A percentile compares a stretch with the other conserved stretches of the same genome.
Conservation (phyloP, 2,113 vertebrate species). For the Ophiodon elongatus region DNA sequence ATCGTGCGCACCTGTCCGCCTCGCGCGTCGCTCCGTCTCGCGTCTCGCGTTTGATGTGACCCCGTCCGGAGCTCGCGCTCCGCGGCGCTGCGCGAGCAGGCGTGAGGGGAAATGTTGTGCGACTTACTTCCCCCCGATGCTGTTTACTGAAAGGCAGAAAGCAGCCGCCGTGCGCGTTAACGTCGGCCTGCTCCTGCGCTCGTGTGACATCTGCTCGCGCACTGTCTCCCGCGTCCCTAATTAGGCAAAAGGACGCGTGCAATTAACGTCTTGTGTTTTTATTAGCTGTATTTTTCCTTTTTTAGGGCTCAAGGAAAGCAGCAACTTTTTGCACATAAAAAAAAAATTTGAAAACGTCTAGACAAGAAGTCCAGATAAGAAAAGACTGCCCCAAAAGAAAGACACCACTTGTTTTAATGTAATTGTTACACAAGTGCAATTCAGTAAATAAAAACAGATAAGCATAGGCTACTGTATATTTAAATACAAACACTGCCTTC, state of each 20-base stretch:
- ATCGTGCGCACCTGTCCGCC: conserved; percentile 64
- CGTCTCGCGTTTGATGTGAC: not conserved
- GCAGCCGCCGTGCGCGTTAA: conserved; percentile 44
- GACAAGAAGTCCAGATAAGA: conserved; percentile 48
- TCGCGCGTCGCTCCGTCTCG: conserved; percentile 24
- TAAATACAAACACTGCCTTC: not conserved
- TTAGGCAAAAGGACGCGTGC: too few species aligned
- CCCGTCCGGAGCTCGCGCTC: not conserved
- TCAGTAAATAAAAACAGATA: not conserved
- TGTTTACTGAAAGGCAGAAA: conserved; percentile 58
- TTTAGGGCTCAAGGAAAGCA: rapidly evolving
- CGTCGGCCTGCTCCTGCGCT: conserved; percentile 50
- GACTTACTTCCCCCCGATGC: conserved; percentile 38
- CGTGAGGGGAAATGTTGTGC: not conserved
- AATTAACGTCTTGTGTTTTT: not conserved
- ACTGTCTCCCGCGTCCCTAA: not conserved
- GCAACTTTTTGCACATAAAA: not conserved
- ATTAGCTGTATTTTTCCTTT: not conserved
- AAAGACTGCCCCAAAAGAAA: conserved; percentile 2
- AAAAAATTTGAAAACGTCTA: conserved; percentile 20
- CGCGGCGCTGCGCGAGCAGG: not conserved
- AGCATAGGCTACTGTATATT: not conserved
- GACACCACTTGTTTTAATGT: conserved; percentile 42
- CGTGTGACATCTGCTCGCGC: not conserved
- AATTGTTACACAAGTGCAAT: not conserved